Evolutionary conservation across 2,888 invertebrate genomes (phyloP), one percentile per base, ranked within the genome.

Genomic region (Polia nebulosa): DNA sequence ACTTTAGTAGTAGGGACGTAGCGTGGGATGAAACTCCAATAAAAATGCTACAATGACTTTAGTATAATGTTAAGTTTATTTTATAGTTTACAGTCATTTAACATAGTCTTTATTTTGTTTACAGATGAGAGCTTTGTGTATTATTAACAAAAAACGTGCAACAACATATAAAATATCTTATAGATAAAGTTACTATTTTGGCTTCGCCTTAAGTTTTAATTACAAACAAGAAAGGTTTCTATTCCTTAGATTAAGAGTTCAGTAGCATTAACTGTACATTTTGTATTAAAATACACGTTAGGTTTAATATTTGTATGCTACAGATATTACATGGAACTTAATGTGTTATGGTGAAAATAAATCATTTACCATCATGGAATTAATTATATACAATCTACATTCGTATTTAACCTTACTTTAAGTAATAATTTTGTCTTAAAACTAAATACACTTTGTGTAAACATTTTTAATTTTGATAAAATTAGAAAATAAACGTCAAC

Each of bases 141-240:
- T 84, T 84, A 78, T 87, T 87, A 90, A 91, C 89, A 87, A 87
- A 91, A n/a, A 91, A 85, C 81, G 91, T 92, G 91, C 91, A 91
- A 90, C 88, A 91, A 92, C 90, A 88, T 90, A 89, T 89, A 87
- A 89, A 84, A 87, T 87, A 86, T 86, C 80, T 88, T 85, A 84
- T 60, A 74, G 72, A 82, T 83, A 81, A 83, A 56, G 64, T 75
- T 66, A 72, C 76, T 81, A 81, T 83, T 82, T 82, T 83, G 91
- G 92, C 91, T 91, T 91, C 81, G 91, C 92, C 92, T 81, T 80
- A 85, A 83, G 67, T 84, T 82, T 88, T 88, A 82, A 81, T 87
- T 88, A 90, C 83, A 89, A 89, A 88, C 88, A 85, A 90, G 86
- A 87, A 87, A 87, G 83, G 64, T 82, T 76, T 75, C 86, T 90